Base-by-base conservation (phyloP, 2,113 vertebrate species). In the Pteruthius melanotis region DNA sequence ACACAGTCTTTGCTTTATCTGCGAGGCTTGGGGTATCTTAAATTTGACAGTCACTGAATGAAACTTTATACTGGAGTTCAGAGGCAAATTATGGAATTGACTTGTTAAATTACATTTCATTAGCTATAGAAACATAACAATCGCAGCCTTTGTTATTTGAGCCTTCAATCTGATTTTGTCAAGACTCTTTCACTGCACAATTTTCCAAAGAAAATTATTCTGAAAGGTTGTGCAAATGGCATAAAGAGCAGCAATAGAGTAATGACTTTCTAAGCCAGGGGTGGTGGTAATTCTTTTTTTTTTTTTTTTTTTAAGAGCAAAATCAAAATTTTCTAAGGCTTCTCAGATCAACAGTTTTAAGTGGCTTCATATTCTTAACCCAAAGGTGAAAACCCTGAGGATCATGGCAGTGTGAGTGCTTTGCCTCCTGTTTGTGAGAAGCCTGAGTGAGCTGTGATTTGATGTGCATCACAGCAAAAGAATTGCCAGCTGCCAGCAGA, bases 51-150 rank as follows among this genome's bases (percentile, higher is more conserved):
- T 15, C 57, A 59, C 66, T 85, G 93, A 87, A 86, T 53, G 70
- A 95, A 92, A 65, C 21, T n/a, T 66, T 78, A 60, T 83, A 77
- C 84, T 77, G 33, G 53, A 78, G 64, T 90, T 92, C 77, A 86
- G 56, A 94, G 83, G 85, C 22, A 88, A 88, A 86, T 80, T 90
- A 85, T 65, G 72, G n/a, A 96, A 80, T 50, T 90, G 66, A 83
- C 75, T 90, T 77, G 87, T 86, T 92, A 93, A 94, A 92, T 96
- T 81, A 83, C 6, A 6, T 83, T 93, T 93, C 90, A 93, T 86
- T 94, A 95, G 42, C 64, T 93, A 64, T 35, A 80, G 64, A 79
- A 95, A 70, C 76, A 87, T 83, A 86, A 83, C 64, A 94, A 54
- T 84, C 3, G 4, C 31, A 72, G 39, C n/a, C 80, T 89, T 93